Conservation (phyloP, 2,797 vertebrate species). For the Mus minutoides region DNA sequence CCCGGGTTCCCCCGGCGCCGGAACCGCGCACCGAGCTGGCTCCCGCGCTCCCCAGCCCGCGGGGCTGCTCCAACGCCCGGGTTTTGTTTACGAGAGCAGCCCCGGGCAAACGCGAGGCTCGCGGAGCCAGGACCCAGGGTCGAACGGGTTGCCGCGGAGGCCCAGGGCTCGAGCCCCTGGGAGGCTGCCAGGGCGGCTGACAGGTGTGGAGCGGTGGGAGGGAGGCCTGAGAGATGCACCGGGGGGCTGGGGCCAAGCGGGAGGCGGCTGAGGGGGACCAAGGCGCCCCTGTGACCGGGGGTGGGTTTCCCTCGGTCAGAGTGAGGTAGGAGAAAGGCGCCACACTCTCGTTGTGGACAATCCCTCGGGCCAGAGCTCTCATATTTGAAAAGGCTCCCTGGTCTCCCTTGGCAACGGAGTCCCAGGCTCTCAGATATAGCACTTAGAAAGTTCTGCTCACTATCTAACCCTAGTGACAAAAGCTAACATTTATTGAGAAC, state of each 20-base stretch:
- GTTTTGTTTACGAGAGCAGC: slow-evolving; percentile 77
- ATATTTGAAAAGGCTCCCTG: slow-evolving; percentile 73
- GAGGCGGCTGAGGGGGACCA: not conserved
- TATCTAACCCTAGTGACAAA: slow-evolving; percentile 44
- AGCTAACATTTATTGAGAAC: slow-evolving; percentile 56
- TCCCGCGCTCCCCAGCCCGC: slow-evolving; percentile 35
- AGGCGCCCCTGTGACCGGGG: not conserved
- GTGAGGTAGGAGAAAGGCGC: slow-evolving; percentile 62
- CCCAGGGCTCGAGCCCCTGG: slow-evolving; percentile 47
- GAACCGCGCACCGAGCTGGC: slow-evolving; percentile 7
- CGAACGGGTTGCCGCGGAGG: slow-evolving; percentile 68
- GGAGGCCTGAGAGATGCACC: slow-evolving; percentile 22
- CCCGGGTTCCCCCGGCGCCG: slow-evolving; percentile 63
- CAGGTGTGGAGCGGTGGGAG: slow-evolving; percentile 72
- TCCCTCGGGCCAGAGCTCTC: slow-evolving; percentile 64
- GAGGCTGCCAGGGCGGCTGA: slow-evolving; percentile 63
- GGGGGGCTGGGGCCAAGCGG: not conserved
- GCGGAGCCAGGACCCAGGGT: not conserved
- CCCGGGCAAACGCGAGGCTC: not conserved
- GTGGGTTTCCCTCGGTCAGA: slow-evolving; percentile 52
- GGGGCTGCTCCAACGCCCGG: slow-evolving; percentile 61
- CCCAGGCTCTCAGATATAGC: slow-evolving; percentile 62
- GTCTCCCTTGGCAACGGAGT: slow-evolving; percentile 80
- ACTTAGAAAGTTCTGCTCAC: slow-evolving; percentile 73
- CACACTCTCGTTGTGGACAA: slow-evolving; percentile 65